These are phyloP conservation scores for Austrolebias charrua DNA, from an alignment of 2,797 vertebrate genomes.

Conservation along the genomic window DNA sequence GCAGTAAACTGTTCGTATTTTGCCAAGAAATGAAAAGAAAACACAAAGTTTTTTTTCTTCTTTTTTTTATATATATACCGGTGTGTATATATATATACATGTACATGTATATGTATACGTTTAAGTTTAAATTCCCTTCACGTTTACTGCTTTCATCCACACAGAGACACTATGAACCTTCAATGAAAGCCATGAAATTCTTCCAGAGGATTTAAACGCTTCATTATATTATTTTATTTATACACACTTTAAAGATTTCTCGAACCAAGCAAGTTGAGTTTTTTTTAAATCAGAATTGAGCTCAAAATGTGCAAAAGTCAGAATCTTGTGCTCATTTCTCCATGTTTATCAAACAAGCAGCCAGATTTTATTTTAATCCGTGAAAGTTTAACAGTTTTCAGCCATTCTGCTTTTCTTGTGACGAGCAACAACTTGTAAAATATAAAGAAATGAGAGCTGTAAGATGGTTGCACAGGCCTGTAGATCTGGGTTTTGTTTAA, in stretches of 20 bases:
- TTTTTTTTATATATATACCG: too few relatives aligned
- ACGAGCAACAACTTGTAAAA: not conserved
- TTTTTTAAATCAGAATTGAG: slow-evolving; percentile 13
- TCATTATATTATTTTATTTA: too few relatives aligned
- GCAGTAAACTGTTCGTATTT: slow-evolving; percentile 37
- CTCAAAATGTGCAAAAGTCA: not conserved
- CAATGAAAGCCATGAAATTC: slow-evolving; percentile 56
- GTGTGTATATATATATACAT: too few relatives aligned
- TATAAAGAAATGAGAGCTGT: not conserved
- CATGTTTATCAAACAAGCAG: too few relatives aligned
- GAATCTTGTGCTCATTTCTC: not conserved
- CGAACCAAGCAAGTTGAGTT: too few relatives aligned
- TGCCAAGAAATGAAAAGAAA: slow-evolving; percentile 32
- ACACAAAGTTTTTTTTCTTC: slow-evolving; percentile 9
- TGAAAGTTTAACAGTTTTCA: too few relatives aligned
- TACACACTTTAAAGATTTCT: slow-evolving; percentile 3
- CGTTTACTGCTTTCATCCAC: slow-evolving; percentile 28
- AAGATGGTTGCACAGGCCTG: not conserved
- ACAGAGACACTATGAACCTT: slow-evolving; percentile 26
- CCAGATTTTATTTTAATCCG: too few relatives aligned
- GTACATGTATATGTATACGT: too few relatives aligned
- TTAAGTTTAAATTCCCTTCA: slow-evolving; percentile 8
- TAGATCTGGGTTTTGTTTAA: not conserved
- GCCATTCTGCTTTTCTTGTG: too few relatives aligned
- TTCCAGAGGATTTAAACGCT: not conserved